A percentile compares a stretch with the other conserved stretches of the same genome.
Evolutionary conservation across 2,797 vertebrate genomes (phyloP).

Genomic region (Knipowitschia caucasica): DNA sequence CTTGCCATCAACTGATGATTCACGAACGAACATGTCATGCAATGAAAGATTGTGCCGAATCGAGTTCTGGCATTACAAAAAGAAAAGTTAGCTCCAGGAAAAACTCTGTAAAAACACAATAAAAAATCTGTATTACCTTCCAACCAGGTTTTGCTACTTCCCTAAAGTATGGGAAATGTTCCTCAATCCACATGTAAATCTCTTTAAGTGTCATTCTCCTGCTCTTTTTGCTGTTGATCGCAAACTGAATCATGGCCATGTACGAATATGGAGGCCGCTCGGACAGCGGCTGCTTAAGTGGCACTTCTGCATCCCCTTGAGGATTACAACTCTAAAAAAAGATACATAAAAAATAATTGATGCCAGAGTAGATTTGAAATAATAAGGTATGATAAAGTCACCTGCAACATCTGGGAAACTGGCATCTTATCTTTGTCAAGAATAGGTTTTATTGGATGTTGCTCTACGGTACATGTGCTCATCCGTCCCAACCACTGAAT

Average conservation of each 20-base stretch:
- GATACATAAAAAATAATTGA: not conserved
- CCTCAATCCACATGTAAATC: conserved; percentile 95
- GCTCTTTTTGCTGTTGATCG: conserved; percentile 89
- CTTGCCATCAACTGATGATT: conserved; percentile 84
- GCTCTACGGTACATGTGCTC: conserved; percentile 69
- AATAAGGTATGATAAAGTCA: conserved; percentile 22
- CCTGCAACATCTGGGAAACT: conserved; percentile 43
- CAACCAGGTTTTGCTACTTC: conserved; percentile 91
- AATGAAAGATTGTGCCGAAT: conserved; percentile 96
- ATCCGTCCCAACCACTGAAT: conserved; percentile 91
- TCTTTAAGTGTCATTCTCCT: conserved; percentile 93
- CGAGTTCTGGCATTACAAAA: no score
- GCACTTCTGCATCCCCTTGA: not conserved
- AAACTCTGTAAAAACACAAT: no score
- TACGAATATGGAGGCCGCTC: conserved; percentile 94
- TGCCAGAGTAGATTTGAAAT: not conserved
- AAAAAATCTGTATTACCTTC: conserved; percentile 77
- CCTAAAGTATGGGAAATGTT: conserved; percentile 93
- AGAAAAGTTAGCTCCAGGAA: no score
- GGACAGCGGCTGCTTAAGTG: conserved; percentile 52
- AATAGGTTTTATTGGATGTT: conserved; percentile 59
- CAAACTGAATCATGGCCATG: conserved; percentile 98
- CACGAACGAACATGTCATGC: conserved; percentile 95
- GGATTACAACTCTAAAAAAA: conserved; percentile 22
- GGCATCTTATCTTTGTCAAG: conserved; percentile 77